Conservation (phyloP, 2,888 invertebrate species). For the Pollenia griseotomentosa region DNA sequence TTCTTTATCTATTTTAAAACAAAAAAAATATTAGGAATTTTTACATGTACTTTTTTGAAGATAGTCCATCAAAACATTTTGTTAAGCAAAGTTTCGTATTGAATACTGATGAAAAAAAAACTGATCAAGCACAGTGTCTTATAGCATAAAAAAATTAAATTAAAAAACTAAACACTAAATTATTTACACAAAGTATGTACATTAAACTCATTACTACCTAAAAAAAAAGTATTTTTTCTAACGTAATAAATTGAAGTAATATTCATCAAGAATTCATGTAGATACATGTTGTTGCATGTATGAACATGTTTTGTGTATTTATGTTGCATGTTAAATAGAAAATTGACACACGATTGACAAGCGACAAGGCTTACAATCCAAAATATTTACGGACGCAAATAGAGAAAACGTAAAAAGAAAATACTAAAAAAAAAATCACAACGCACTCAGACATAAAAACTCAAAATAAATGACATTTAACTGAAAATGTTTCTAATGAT, state of each 20-base stretch:
- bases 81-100: conserved; percentile 41
- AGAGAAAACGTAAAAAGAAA: neutral
- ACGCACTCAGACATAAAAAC: conserved; percentile 6
- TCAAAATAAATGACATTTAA: neutral
- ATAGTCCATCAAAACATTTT: conserved; percentile 51
- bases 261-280: conserved; percentile 43
- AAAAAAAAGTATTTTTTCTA: conserved; percentile 9
- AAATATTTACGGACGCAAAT: conserved; percentile 19
- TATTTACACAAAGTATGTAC: no score
- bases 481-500: neutral
- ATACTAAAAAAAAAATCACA: neutral
- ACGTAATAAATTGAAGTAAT: neutral
- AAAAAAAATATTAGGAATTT: conserved; percentile 15
- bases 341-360: conserved; percentile 67
- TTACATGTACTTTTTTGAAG: conserved; percentile 26
- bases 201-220: neutral
- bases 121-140: conserved; percentile 6
- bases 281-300: conserved; percentile 26
- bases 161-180: neutral
- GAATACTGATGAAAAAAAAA: conserved; percentile 62
- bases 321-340: conserved; percentile 29
- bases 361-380: conserved; percentile 43
- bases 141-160: neutral
- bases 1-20: neutral
- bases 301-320: conserved; percentile 22